These are phyloP conservation scores for Drosophila ambigua DNA, from an alignment of 1,140 invertebrate genomes.

Conservation along the genomic window DNA sequence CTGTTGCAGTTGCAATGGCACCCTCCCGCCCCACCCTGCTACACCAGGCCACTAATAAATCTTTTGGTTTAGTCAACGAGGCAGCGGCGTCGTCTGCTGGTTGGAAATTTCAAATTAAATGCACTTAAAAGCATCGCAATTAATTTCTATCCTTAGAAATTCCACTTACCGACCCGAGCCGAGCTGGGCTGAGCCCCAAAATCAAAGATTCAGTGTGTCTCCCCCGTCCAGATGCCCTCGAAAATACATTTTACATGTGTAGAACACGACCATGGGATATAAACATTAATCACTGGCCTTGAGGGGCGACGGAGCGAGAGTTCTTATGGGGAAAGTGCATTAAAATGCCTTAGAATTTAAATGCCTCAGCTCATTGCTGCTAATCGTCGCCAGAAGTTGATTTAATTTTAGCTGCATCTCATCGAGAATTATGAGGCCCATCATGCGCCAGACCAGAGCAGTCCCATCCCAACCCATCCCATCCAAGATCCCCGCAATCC, in stretches of 20 bases:
- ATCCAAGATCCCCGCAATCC: conserved; percentile 15
- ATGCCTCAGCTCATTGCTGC: conserved; percentile 74
- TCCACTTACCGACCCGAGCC: background rate
- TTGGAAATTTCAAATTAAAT: conserved; percentile 71
- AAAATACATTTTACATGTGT: conserved; percentile 39
- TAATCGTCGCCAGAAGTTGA: conserved; percentile 63
- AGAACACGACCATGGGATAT: conserved; percentile 30
- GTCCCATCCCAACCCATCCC: no score
- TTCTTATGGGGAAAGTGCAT: conserved; percentile 46
- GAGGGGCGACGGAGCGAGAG: conserved; percentile 25
- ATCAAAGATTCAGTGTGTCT: conserved; percentile 21
- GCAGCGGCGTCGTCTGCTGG: conserved; percentile 38
- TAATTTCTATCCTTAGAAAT: conserved; percentile 64
- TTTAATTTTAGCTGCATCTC: conserved; percentile 71
- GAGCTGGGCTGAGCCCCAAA: conserved; percentile 18
- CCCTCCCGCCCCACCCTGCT: background rate
- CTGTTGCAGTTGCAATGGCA: conserved; percentile 34
- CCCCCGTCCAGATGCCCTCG: no score
- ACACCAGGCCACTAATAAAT: conserved; percentile 45
- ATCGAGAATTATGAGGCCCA: conserved; percentile 65
- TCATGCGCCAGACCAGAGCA: conserved; percentile 4
- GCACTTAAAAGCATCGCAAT: conserved; percentile 69
- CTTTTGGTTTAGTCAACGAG: conserved; percentile 52
- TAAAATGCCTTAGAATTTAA: conserved; percentile 60
- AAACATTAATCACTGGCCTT: conserved; percentile 76